A percentile compares a stretch with the other conserved stretches of the same genome.
phyloP scores from a whole-genome alignment of 2,888 invertebrate genomes.

The Andrena haemorrhoa region DNA sequence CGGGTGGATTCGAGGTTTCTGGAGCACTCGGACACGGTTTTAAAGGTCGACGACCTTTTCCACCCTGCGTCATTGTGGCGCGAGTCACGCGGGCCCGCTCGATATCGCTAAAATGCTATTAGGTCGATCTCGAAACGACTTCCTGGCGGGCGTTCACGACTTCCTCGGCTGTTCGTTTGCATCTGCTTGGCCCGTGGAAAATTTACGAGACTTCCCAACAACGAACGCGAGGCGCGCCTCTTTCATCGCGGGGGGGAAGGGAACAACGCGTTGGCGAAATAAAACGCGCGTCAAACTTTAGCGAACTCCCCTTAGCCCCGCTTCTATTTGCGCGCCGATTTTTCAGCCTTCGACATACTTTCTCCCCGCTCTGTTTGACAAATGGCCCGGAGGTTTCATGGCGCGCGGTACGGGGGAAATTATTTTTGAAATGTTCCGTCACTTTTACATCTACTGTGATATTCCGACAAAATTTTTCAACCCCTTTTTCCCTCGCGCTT shows the following conservation, averaged over 20 bases:
- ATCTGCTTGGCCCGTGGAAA: constrained; percentile 8
- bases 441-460: no score
- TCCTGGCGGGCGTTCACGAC: constrained; percentile 41
- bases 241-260: neutral
- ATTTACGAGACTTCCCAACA: constrained; percentile 47
- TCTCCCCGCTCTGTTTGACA: constrained; percentile 2
- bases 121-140: constrained; percentile 65
- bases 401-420: neutral
- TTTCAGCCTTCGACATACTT: neutral
- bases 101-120: constrained; percentile 73
- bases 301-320: neutral
- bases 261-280: neutral
- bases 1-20: constrained; percentile 70
- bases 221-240: constrained; percentile 19
- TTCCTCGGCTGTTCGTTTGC: constrained; percentile 14
- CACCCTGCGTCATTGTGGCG: constrained; percentile 53
- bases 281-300: neutral
- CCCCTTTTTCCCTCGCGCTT: constrained; percentile 9
- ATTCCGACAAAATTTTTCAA: neutral
- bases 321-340: constrained; percentile 1
- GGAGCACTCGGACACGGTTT: constrained; percentile 68
- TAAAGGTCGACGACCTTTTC: constrained; percentile 72
- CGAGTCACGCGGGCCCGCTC: constrained; percentile 62
- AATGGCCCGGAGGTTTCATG: neutral
- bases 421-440: no score